Conservation (phyloP, 2,888 invertebrate genomes). For the Tanytarsus gracilentus region DNA sequence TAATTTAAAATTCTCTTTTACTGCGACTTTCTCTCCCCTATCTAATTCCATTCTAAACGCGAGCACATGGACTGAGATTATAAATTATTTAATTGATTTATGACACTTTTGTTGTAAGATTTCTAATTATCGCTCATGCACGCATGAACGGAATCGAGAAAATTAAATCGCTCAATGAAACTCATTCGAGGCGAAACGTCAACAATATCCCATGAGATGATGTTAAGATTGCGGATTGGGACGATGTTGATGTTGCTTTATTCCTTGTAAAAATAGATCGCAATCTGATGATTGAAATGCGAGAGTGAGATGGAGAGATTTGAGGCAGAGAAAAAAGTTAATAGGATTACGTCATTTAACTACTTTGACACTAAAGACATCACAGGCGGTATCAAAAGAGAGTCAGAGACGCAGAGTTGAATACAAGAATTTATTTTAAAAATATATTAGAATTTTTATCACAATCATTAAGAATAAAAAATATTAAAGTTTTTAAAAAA, state of each 20-base stretch:
- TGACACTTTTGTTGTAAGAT: constrained; percentile 25
- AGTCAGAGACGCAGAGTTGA: too few species aligned
- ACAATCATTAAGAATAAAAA: too few species aligned
- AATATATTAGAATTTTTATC: too few species aligned
- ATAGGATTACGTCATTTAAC: constrained; percentile 9
- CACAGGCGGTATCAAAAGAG: too few species aligned
- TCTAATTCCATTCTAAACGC: neutral
- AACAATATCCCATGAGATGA: neutral
- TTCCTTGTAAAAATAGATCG: constrained; percentile 5
- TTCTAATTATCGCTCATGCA: constrained; percentile 11
- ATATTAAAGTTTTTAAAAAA: too few species aligned
- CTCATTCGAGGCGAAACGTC: neutral
- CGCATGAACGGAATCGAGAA: neutral
- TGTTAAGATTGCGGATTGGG: neutral
- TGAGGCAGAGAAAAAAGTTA: neutral
- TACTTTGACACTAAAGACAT: neutral
- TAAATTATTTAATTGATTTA: constrained; percentile 29
- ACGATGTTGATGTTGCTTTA: neutral
- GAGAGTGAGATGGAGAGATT: neutral
- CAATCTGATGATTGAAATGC: neutral
- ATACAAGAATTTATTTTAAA: too few species aligned
- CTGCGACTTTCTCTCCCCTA: neutral
- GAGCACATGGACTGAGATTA: neutral
- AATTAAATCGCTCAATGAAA: neutral
- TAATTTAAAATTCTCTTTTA: constrained; percentile 22